Percentiles rank a stretch among this genome's conserved stretches.
Conservation (phyloP, 2,113 vertebrate species). For the Naja naja region DNA sequence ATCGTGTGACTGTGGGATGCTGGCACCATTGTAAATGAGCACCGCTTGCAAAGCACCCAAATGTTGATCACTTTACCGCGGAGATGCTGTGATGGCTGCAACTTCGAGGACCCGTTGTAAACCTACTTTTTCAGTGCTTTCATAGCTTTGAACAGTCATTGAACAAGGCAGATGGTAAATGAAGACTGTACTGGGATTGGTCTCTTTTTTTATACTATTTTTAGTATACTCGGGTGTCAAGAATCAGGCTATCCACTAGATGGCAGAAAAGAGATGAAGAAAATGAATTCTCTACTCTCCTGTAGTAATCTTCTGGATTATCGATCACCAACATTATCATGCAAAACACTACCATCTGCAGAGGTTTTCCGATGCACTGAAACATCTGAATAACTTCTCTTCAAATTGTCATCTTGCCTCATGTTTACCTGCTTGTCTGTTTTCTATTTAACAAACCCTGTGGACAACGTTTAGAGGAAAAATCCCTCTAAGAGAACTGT, state of each 20-base stretch:
- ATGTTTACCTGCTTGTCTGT: background rate
- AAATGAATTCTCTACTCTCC: background rate
- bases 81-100: background rate
- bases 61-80: background rate
- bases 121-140: background rate
- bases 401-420: background rate
- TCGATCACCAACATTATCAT: background rate
- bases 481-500: background rate
- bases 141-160: background rate
- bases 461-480: background rate
- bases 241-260: background rate
- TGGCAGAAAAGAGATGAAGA: background rate
- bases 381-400: background rate
- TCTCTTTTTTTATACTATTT: background rate
- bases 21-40: background rate
- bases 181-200: background rate
- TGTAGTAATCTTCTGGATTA: background rate
- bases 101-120: background rate
- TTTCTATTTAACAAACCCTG: background rate
- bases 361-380: background rate
- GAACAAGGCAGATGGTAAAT: background rate
- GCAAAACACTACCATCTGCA: background rate
- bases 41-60: background rate
- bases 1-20: background rate
- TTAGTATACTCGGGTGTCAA: background rate